These are phyloP conservation scores for Geotrupes spiniger DNA, from an alignment of 2,888 invertebrate species.

Conservation along the genomic window DNA sequence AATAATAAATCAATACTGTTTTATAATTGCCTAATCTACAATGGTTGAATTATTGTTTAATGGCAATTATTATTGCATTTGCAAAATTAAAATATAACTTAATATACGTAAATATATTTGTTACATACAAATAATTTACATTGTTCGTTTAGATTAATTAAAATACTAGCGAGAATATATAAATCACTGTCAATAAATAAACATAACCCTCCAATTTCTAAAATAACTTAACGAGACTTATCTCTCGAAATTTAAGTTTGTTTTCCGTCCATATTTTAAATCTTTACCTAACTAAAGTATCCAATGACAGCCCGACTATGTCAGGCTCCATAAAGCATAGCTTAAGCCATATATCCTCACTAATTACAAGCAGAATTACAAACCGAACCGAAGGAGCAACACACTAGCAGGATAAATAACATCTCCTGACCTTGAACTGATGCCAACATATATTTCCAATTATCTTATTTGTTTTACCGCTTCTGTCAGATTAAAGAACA, in stretches of 20 bases:
- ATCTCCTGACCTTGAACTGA: constrained; percentile 47
- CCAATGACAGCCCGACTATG: constrained; percentile 34
- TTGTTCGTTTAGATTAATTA: too few relatives aligned
- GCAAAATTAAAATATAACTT: too few relatives aligned
- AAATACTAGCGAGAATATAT: background rate
- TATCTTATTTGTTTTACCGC: constrained; percentile 49
- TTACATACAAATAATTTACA: too few relatives aligned
- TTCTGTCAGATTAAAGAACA: constrained; percentile 50
- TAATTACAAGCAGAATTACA: constrained; percentile 43
- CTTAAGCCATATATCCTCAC: constrained; percentile 40
- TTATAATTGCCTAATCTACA: too few relatives aligned
- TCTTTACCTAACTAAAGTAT: constrained; percentile 26
- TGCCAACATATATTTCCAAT: constrained; percentile 51
- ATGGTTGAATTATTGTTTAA: too few relatives aligned
- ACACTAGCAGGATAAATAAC: constrained; percentile 36
- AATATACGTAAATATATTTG: too few relatives aligned
- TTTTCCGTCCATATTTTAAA: constrained; percentile 15
- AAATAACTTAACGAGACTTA: background rate
- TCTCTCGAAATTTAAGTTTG: constrained; percentile 13
- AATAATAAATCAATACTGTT: too few relatives aligned
- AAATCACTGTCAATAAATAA: background rate
- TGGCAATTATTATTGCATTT: too few relatives aligned
- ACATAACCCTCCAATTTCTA: background rate
- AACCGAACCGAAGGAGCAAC: constrained; percentile 26
- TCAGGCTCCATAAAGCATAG: constrained; percentile 37